phyloP scores from a whole-genome alignment of 1,140 invertebrate species.

The Danaus melanippus region DNA sequence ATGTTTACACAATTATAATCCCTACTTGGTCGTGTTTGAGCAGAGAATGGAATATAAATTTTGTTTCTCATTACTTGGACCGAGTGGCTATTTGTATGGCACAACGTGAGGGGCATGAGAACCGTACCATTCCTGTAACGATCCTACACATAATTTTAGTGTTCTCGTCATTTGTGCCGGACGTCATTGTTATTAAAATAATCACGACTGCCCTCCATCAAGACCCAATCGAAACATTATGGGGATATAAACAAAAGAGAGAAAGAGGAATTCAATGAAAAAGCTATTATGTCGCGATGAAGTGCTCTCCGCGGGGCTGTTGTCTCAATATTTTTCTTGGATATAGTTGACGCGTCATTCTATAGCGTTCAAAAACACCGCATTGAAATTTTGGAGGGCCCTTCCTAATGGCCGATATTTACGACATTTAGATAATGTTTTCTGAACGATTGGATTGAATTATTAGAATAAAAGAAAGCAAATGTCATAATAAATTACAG shows the following conservation, averaged over 20 bases:
- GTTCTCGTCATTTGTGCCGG: slow-evolving; percentile 57
- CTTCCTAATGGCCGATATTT: slow-evolving; percentile 67
- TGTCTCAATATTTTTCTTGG: slow-evolving; percentile 71
- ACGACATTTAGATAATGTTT: slow-evolving; percentile 66
- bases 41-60: slow-evolving; percentile 25
- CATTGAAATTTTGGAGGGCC: slow-evolving; percentile 60
- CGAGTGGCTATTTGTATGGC: slow-evolving; percentile 22
- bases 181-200: slow-evolving; percentile 69
- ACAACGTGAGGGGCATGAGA: slow-evolving; percentile 64
- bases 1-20: slow-evolving; percentile 22
- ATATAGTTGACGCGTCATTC: slow-evolving; percentile 63
- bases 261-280: slow-evolving; percentile 65
- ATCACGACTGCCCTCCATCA: slow-evolving; percentile 64
- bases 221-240: slow-evolving; percentile 67
- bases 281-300: slow-evolving; percentile 64
- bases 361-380: slow-evolving; percentile 56
- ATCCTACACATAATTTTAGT: slow-evolving; percentile 62
- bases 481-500: slow-evolving; percentile 37
- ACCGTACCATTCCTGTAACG: slow-evolving; percentile 30
- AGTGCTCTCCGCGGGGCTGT: slow-evolving; percentile 54
- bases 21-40: slow-evolving; percentile 24
- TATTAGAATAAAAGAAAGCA: slow-evolving; percentile 52
- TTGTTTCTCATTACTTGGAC: slow-evolving; percentile 20
- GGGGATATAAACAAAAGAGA: slow-evolving; percentile 69
- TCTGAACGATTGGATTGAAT: slow-evolving; percentile 55